Base-by-base conservation (phyloP, 2,888 invertebrate genomes). In the Linnaemya vulpina region DNA sequence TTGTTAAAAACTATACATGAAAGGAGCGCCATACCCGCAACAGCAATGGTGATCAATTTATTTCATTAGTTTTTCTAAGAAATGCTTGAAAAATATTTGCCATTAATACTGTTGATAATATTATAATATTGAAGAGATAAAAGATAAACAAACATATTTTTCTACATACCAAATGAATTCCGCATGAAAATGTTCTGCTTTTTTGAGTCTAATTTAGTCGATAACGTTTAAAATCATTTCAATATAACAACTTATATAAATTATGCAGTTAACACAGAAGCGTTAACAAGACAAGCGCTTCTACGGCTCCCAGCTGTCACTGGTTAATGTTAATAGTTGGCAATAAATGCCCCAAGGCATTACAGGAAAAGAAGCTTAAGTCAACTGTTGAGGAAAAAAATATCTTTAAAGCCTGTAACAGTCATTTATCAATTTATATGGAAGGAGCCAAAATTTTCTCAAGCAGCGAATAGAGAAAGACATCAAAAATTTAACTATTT, bases 201-300 rank as follows among this genome's bases (percentile, higher is more conserved):
- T 0, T n/a, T 46, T 15, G 46, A 46, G 17, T 49, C 0, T 1
- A 49, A 2, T 49, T 17, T 49, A 10, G 10, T 13, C 4, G 8
- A 17, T 22, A 55, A 25, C 7, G 8, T 55, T 55, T 13, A 25
- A 35, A 58, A 58, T 35, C 10, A 58, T 10, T 58, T n/a, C 17
- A 58, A n/a, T 58, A 25, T 13, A 25, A 55, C 51, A 22, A 51
- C 17, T 51, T 20, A 22, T 49, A 49, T 51, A 51, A 51, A 51
- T 51, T 20, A n/a, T 20, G 3, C 11, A 10, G 20, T 51, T 20
- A 11, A 20, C 25, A 58, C 11, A 11, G 17, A 17, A 38, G 38
- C n/a, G 38, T 38, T 38, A 60, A 60, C 15, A 35, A 11, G 11
- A 60, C 38, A 35, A 5, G 60, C 13, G 35, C 58, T 38, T 10